Percentiles rank a stretch among this genome's conserved stretches.
Conservation (phyloP, 2,113 vertebrate genomes). For the Equus quagga region DNA sequence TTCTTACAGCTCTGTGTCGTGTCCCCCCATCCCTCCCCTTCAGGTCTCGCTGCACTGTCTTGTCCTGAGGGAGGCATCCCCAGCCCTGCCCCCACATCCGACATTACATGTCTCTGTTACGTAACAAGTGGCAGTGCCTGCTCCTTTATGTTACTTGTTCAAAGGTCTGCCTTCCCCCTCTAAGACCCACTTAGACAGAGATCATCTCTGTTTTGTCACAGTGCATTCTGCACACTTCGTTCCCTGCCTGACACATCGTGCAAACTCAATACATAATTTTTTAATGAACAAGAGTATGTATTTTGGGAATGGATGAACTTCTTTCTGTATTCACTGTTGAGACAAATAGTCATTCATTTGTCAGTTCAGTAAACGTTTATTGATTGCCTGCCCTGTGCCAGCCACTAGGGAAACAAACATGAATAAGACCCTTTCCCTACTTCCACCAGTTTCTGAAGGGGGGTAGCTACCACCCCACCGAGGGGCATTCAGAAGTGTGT, state of each 20-base stretch:
- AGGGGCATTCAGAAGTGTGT: neutral
- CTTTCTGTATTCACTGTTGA: constrained; percentile 51
- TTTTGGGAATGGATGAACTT: neutral
- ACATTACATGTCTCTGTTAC: neutral
- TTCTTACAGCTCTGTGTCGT: neutral
- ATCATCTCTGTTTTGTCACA: neutral
- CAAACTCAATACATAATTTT: neutral
- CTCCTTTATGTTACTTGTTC: neutral
- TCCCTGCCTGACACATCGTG: neutral
- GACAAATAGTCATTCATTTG: constrained; percentile 39
- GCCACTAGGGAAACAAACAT: neutral
- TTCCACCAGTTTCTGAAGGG: neutral
- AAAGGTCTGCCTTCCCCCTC: neutral
- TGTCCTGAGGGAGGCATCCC: neutral
- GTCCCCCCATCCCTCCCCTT: no score
- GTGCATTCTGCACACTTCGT: neutral
- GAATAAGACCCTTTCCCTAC: neutral
- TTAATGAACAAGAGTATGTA: neutral
- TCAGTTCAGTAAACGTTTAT: neutral
- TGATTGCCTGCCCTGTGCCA: constrained; percentile 39
- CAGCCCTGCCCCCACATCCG: neutral
- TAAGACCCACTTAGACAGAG: neutral
- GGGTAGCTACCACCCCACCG: neutral
- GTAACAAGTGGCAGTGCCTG: neutral
- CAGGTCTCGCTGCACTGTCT: neutral